These are phyloP conservation scores for Cynaeus angustus DNA, from an alignment of 2,888 invertebrate species.

Conservation along the genomic window DNA sequence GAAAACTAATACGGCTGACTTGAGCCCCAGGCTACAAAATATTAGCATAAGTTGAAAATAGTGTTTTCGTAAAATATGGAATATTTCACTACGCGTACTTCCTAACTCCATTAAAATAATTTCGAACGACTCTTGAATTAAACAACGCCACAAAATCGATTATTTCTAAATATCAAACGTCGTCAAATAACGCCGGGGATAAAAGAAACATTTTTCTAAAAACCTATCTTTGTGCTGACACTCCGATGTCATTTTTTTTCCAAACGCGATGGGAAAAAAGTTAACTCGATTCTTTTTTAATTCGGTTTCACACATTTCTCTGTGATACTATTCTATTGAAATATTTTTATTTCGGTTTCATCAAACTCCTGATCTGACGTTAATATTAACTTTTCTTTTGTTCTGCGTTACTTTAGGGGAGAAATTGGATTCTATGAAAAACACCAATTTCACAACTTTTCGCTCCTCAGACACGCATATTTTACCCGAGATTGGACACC, in stretches of 20 bases:
- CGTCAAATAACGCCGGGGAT: conserved; percentile 1
- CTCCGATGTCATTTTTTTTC: conserved; percentile 10
- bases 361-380: conserved; percentile 20
- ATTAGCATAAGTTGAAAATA: conserved; percentile 32
- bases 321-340: neutral
- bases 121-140: neutral
- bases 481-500: conserved; percentile 9
- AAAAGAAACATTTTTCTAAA: conserved; percentile 17
- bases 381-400: conserved; percentile 31
- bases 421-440: conserved; percentile 37
- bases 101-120: neutral
- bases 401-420: conserved; percentile 12
- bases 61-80: conserved; percentile 5
- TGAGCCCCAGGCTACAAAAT: conserved; percentile 27
- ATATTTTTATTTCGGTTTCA: conserved; percentile 29
- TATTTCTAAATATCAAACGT: conserved; percentile 1
- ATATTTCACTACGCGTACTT: neutral
- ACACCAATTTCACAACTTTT: conserved; percentile 30
- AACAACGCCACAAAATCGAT: no score
- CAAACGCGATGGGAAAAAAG: neutral
- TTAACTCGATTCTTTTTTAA: conserved; percentile 20
- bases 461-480: conserved; percentile 12
- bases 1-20: conserved; percentile 28
- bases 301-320: conserved; percentile 1
- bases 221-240: conserved; percentile 8